Percentiles rank a stretch among this genome's conserved stretches.
These are phyloP conservation scores for Anthoscopus minutus DNA, from an alignment of 2,113 vertebrate species.

Conservation along the genomic window DNA sequence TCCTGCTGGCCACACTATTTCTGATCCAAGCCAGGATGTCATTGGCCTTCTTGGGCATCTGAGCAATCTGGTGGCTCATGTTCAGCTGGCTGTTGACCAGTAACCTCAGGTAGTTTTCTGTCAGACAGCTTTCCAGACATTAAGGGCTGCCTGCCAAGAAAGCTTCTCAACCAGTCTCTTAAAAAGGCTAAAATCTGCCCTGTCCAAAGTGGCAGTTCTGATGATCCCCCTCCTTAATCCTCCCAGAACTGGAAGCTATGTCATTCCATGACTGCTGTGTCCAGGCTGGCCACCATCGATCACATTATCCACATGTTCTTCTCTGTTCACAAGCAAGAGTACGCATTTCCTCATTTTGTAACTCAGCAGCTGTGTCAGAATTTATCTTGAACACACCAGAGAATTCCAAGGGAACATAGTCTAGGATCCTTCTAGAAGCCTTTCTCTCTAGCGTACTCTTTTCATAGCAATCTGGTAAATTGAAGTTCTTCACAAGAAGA, in stretches of 20 bases:
- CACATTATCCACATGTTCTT: neutral
- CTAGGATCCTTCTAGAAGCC: neutral
- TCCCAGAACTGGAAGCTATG: neutral
- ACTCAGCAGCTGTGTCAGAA: neutral
- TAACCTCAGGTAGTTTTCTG: neutral
- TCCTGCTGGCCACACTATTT: neutral
- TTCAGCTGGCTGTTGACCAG: neutral
- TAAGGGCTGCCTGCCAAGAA: neutral
- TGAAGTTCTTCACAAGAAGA: neutral
- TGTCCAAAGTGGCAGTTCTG: neutral
- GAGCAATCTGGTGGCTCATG: neutral
- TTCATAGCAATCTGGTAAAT: neutral
- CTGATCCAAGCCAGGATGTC: neutral
- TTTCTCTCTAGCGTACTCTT: neutral
- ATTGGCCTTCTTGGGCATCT: neutral
- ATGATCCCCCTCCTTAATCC: neutral
- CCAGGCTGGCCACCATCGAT: neutral
- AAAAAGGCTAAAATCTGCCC: neutral
- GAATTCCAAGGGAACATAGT: no score
- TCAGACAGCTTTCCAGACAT: neutral
- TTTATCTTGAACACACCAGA: neutral
- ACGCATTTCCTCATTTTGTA: neutral
- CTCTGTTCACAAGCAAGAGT: neutral
- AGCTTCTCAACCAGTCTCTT: neutral
- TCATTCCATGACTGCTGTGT: neutral